Evolutionary conservation across 2,888 invertebrate species (phyloP).

Genomic region (Sabellastarte sp.): DNA sequence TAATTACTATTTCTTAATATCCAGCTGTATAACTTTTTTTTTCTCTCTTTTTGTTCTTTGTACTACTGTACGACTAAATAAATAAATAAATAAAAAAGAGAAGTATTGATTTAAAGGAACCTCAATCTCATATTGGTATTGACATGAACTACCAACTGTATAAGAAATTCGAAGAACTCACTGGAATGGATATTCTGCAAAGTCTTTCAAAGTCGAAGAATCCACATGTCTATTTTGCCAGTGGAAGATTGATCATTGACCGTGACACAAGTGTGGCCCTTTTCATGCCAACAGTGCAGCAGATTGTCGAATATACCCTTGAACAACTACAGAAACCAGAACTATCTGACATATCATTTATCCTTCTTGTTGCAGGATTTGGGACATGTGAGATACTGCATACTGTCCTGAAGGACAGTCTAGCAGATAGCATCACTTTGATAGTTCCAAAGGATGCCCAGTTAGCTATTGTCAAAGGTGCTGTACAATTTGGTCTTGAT

Average conservation of each 20-base stretch:
- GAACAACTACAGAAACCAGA: neutral
- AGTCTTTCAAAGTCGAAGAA: neutral
- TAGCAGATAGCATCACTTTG: neutral
- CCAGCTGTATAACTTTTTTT: no score
- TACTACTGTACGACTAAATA: no score
- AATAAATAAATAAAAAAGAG: no score
- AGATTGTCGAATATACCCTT: neutral
- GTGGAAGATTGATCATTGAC: neutral
- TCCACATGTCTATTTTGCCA: neutral
- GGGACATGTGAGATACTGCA: neutral
- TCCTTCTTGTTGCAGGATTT: neutral
- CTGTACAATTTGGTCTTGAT: neutral
- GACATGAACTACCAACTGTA: neutral
- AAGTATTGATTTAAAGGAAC: neutral
- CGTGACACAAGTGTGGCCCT: no score
- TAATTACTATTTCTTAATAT: no score
- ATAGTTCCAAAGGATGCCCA: neutral
- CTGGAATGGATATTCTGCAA: no score
- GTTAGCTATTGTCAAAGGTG: neutral
- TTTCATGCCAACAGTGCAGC: neutral
- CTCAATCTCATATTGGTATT: neutral
- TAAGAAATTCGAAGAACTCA: neutral
- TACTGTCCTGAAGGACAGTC: neutral
- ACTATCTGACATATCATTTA: neutral
- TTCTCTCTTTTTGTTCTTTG: no score